Base-by-base conservation (phyloP, 2,797 vertebrate genomes). In the Tragelaphus eurycerus region DNA sequence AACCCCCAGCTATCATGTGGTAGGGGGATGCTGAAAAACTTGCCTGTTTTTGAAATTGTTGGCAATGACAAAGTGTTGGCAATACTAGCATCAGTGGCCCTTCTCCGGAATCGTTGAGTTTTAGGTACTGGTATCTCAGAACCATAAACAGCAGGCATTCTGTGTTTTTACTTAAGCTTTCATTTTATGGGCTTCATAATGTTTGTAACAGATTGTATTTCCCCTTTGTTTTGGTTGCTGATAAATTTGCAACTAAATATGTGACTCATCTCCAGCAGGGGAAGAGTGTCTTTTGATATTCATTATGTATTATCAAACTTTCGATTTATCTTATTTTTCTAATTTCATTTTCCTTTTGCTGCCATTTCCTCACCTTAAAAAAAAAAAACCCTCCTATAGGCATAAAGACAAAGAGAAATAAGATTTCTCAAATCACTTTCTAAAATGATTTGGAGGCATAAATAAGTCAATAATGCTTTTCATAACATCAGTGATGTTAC, bases 401-500 rank as follows among this genome's bases (percentile, higher is more conserved):
- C 55, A 86, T 76, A 31, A 60, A 91, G 71, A 81, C 92, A 82
- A 50, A 89, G 92, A 87, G 21, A 95, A 10, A 96, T 78, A 67
- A 82, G 23, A 46, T 48, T 6, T 60, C 84, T 97, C 81, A 83
- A 81, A 93, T 93, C 74, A 90, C 84, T 96, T 97, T 86, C 82
- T 76, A 86, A 60, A 93, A 86, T 86, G 27, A 95, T 96, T 96
- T 81, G 15, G 59, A 98, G 85, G 54, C 27, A 86, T 64, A 50
- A 93, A 96, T 92, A 98, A 96, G 81, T 97, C 92, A 97, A 95
- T 96, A 96, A 88, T 81, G 25, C 55, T 96, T 85, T 86, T 85
- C 89, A 86, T 92, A 95, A 94, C 85, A 96, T 96, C 55, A 84
- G 52, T 84, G 89, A 82, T 27, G 82, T 13, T 96, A 27, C 34